A percentile compares a stretch with the other conserved stretches of the same genome.
Conservation (phyloP, 2,113 vertebrate genomes). For the Rissa tridactyla region DNA sequence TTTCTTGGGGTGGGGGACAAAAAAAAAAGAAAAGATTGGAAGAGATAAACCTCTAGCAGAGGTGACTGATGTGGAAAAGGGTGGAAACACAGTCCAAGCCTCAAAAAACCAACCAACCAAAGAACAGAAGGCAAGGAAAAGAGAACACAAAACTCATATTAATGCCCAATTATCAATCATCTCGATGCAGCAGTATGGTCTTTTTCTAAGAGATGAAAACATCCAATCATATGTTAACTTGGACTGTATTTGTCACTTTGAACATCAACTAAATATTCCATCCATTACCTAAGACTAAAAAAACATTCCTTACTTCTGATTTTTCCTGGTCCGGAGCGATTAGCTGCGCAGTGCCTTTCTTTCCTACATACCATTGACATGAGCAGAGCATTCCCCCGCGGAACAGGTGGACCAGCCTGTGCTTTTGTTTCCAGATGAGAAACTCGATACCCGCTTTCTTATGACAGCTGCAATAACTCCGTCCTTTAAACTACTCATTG, state of each 20-base stretch:
- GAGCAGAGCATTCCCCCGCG: constrained; percentile 5
- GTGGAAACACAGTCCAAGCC: not conserved
- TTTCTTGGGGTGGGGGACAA: not conserved
- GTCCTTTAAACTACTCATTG: not conserved
- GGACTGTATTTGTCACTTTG: not conserved
- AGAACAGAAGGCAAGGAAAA: not conserved
- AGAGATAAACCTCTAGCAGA: not conserved
- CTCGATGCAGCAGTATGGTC: not conserved
- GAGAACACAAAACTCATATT: not conserved
- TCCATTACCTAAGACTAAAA: not conserved
- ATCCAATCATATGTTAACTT: not conserved
- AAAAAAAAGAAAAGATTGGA: not conserved
- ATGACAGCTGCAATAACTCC: constrained; percentile 11
- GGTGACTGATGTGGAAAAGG: not conserved
- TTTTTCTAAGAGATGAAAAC: not conserved
- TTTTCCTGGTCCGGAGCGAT: not conserved
- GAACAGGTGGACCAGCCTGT: constrained; percentile 19
- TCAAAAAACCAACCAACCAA: not conserved
- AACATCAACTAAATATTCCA: not conserved
- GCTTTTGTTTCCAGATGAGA: constrained; percentile 49
- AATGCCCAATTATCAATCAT: not conserved
- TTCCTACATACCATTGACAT: constrained; percentile 22
- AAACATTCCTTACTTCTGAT: not conserved
- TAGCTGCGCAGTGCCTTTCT: not conserved
- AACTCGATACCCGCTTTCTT: not conserved